Base-by-base conservation (phyloP, 2,113 vertebrate species). In the Anarhynchus alexandrinus region DNA sequence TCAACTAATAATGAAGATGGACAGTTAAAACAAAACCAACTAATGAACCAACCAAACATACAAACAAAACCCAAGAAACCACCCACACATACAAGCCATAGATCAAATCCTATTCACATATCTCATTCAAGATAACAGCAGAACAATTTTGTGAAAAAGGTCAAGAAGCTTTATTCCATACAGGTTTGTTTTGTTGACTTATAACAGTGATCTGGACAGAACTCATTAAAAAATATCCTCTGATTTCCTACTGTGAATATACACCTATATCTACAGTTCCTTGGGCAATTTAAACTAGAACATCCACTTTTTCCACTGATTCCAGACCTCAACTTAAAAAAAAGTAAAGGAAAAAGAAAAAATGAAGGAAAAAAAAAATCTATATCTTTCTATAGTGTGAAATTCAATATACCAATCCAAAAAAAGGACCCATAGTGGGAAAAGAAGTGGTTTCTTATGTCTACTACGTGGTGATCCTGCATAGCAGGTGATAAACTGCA, bases 31-130 rank as follows among this genome's bases (percentile, higher is more conserved):
- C 7, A 65, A 72, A 72, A 70, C 5, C 5, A 43, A 51, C 5
- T 22, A 71, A 27, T 2, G 10, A 45, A 42, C 2, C 8, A 43
- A 54, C 0, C 4, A 70, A 66, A 0, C 17, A 38, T 71, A 5
- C 5, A 34, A 79, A 7, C 5, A 34, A 49, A 49, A 62, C 1
- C 11, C 2, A 21, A 20, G 61, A 74, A 61, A 5, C 1, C 3
- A 51, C 12, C 22, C 30, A 23, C 6, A 36, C 3, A 36, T 27
- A 40, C 3, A 76, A 71, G 12, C 4, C 7, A 36, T 42, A 57
- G 29, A 43, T 45, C 32, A 82, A 82, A 67, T 55, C 17, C 3
- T 42, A 34, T 64, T 74, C 23, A 32, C 2, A 0, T 59, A 27
- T 26, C n/a, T 71, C 12, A 19, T 54, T 74, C 49, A 58, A 57